Conservation (phyloP, 1,140 invertebrate species). For the Drosophila rufa region DNA sequence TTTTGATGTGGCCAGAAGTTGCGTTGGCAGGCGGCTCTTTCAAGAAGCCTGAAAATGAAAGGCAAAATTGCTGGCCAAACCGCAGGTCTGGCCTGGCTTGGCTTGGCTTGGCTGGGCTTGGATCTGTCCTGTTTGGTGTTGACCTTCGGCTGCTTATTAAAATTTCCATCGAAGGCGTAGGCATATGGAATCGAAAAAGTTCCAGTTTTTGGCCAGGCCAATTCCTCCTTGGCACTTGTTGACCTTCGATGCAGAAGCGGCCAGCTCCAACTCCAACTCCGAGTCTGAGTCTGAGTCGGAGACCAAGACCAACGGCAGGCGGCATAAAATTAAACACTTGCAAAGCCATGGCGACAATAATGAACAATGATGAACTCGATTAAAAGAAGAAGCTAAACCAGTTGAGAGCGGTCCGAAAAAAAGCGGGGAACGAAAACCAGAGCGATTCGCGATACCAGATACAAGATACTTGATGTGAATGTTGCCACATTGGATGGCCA, state of each 20-base stretch:
- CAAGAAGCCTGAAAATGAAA: conserved; percentile 57
- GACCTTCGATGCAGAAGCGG: conserved; percentile 71
- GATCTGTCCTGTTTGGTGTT: conserved; percentile 61
- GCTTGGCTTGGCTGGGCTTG: conserved; percentile 21
- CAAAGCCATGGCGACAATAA: conserved; percentile 77
- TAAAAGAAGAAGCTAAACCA: conserved; percentile 77
- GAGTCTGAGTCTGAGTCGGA: too few relatives aligned
- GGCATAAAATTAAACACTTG: conserved; percentile 81
- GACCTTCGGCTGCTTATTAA: conserved; percentile 78
- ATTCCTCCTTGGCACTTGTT: conserved; percentile 80
- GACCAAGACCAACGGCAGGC: conserved; percentile 49
- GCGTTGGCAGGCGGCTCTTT: neutral
- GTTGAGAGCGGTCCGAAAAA: conserved; percentile 49
- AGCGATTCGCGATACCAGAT: conserved; percentile 66
- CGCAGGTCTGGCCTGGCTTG: conserved; percentile 33
- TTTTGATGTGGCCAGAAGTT: conserved; percentile 41
- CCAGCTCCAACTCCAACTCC: conserved; percentile 9
- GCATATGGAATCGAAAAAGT: conserved; percentile 47
- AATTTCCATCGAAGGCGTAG: conserved; percentile 81
- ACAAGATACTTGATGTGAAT: conserved; percentile 61
- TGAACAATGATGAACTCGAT: conserved; percentile 82
- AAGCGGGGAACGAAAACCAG: conserved; percentile 56
- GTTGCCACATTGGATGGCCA: conserved; percentile 53
- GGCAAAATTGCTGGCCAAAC: conserved; percentile 65
- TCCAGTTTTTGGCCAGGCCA: conserved; percentile 72